Evolutionary conservation across 2,888 invertebrate genomes (phyloP).

Genomic region (Ophion obscuratus): DNA sequence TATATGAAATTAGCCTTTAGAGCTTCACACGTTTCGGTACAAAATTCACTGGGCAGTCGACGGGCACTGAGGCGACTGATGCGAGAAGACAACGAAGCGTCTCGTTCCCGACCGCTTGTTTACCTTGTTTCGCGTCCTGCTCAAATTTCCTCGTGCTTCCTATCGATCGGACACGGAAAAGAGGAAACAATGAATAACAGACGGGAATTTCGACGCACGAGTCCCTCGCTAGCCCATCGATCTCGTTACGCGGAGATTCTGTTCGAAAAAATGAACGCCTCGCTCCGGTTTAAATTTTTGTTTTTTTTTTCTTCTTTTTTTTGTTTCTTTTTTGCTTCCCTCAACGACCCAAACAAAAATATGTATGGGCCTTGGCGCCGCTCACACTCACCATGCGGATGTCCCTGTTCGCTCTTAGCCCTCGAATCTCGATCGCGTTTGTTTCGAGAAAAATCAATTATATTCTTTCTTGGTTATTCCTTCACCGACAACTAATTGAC

Average conservation of each 20-base stretch:
- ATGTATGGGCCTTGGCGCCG: background rate
- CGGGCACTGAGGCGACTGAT: constrained; percentile 64
- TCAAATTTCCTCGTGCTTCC: constrained; percentile 15
- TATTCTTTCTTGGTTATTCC: constrained; percentile 4
- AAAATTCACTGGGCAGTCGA: constrained; percentile 81
- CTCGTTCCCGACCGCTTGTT: constrained; percentile 61
- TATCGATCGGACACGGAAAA: constrained; percentile 26
- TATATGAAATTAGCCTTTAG: constrained; percentile 83
- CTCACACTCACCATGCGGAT: constrained; percentile 31
- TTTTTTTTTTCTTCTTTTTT: constrained; percentile 50
- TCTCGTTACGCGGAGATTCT: constrained; percentile 71
- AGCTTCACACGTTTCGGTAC: constrained; percentile 80
- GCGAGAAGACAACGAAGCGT: constrained; percentile 61
- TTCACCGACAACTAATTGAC: constrained; percentile 61
- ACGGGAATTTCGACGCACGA: constrained; percentile 49
- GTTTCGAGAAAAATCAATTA: constrained; percentile 49
- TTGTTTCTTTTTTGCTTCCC: constrained; percentile 43
- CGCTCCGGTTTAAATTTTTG: constrained; percentile 51
- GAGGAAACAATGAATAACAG: constrained; percentile 21
- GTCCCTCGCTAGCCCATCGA: constrained; percentile 64
- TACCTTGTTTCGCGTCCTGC: constrained; percentile 22
- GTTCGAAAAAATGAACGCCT: constrained; percentile 74
- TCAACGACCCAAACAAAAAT: constrained; percentile 37
- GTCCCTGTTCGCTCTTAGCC: constrained; percentile 20
- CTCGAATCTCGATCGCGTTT: constrained; percentile 22